A percentile compares a stretch with the other conserved stretches of the same genome.
These are phyloP conservation scores for Ptilorrhoa leucosticta DNA, from an alignment of 2,113 vertebrate species.

Conservation along the genomic window DNA sequence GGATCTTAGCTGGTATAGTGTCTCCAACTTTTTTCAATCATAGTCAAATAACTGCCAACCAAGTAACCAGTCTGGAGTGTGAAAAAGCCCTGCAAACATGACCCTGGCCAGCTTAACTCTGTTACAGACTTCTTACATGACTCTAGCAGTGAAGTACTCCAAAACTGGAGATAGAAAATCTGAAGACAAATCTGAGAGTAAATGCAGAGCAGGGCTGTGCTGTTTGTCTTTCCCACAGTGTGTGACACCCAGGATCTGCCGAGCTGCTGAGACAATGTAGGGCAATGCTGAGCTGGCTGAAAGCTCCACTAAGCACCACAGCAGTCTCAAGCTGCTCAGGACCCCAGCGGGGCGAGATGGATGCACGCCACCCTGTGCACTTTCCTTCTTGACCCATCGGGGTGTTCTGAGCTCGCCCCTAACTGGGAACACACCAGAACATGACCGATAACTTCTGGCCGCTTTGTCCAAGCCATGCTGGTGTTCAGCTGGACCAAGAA, in stretches of 20 bases:
- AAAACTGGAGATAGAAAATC: background rate
- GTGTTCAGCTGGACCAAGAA: background rate
- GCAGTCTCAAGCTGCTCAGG: fast-evolving
- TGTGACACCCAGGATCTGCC: background rate
- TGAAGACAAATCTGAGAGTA: background rate
- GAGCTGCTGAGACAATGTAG: fast-evolving
- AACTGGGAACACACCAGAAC: background rate
- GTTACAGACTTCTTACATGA: background rate
- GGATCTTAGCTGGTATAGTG: background rate
- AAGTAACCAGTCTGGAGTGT: background rate
- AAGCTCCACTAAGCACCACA: background rate
- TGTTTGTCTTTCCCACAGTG: fast-evolving
- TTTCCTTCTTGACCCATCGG: background rate
- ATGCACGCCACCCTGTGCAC: background rate
- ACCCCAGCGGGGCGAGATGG: background rate
- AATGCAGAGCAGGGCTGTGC: fast-evolving
- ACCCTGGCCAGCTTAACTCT: background rate
- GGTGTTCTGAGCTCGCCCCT: background rate
- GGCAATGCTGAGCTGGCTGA: background rate
- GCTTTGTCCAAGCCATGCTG: background rate
- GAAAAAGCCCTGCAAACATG: background rate
- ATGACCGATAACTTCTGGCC: fast-evolving
- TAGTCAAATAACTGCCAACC: background rate
- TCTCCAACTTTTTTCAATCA: background rate
- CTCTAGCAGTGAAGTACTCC: background rate